Evolutionary conservation across 92 coral and sea anemone genomes (phyloP).

Genomic region (Porites lobata): DNA sequence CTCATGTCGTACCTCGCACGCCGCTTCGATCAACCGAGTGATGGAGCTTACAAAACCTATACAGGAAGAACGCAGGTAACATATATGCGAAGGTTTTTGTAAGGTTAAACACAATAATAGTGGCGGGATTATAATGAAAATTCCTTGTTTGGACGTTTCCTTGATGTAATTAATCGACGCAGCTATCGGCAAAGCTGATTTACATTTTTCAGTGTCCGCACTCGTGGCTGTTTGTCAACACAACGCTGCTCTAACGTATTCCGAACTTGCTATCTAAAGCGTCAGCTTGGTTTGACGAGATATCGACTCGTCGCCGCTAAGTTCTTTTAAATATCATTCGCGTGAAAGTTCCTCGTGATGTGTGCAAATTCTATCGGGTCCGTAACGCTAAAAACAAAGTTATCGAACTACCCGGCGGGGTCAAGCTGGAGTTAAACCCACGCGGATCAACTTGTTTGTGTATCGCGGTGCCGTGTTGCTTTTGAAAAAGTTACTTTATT

Average conservation of each 20-base stretch:
- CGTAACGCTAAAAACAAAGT: not conserved
- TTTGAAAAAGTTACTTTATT: constrained; percentile 4
- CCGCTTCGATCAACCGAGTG: constrained; percentile 37
- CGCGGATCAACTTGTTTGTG: constrained; percentile 3
- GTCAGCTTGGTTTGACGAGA: not conserved
- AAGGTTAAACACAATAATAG: not conserved
- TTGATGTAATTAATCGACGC: constrained; percentile 10
- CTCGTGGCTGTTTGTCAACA: constrained; percentile 39
- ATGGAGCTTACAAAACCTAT: constrained; percentile 26
- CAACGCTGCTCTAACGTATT: constrained; percentile 7
- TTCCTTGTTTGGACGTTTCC: constrained; percentile 1
- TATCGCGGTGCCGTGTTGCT: constrained; percentile 9
- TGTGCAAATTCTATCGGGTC: not conserved
- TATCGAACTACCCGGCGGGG: constrained; percentile 7
- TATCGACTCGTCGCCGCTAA: not conserved
- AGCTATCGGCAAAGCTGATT: not conserved
- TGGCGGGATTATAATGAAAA: constrained; percentile 2
- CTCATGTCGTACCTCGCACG: constrained; percentile 44
- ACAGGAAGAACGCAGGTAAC: constrained; percentile 34
- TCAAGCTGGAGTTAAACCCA: not conserved
- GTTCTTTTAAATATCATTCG: not conserved
- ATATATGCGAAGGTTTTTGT: not conserved
- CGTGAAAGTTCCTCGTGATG: not conserved
- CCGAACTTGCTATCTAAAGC: constrained; percentile 11
- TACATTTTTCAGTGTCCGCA: constrained; percentile 1